Conservation (phyloP, 1,140 invertebrate genomes). For the fruit fly (Drosophila melanogaster) region DNA sequence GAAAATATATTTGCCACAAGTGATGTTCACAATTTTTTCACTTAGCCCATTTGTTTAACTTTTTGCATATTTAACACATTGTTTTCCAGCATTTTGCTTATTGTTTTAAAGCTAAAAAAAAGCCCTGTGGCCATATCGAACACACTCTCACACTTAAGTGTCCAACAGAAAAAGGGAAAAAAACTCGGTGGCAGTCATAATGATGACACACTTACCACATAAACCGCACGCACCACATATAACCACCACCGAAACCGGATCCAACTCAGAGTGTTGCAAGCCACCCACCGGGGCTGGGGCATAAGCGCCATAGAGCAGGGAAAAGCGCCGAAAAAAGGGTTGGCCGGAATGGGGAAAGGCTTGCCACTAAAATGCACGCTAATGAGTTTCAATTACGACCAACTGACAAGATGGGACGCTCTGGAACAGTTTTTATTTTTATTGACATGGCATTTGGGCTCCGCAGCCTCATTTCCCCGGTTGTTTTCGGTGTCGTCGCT, state of each 20-base stretch:
- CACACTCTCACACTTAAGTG: neutral
- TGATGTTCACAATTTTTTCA: too few relatives aligned
- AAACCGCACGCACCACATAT: constrained; percentile 67
- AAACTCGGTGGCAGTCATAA: constrained; percentile 66
- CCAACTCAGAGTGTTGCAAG: constrained; percentile 14
- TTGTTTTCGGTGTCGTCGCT: constrained; percentile 53
- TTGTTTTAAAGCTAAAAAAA: neutral
- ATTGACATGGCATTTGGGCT: constrained; percentile 52
- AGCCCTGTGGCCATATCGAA: constrained; percentile 5
- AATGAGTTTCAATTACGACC: constrained; percentile 83
- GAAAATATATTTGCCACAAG: too few relatives aligned
- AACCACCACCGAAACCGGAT: constrained; percentile 27
- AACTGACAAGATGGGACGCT: constrained; percentile 37
- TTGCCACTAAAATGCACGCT: constrained; percentile 81
- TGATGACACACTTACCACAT: constrained; percentile 82
- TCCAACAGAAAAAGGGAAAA: constrained; percentile 37
- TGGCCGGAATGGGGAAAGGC: constrained; percentile 37
- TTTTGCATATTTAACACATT: neutral
- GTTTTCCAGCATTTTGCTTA: neutral
- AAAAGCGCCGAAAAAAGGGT: constrained; percentile 59
- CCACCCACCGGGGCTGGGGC: constrained; percentile 17
- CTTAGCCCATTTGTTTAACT: too few relatives aligned
- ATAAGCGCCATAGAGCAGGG: neutral
- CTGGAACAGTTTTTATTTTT: constrained; percentile 63
- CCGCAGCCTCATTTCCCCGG: constrained; percentile 5